Evolutionary conservation across 2,113 vertebrate genomes (phyloP).

Genomic region (Xenus cinereus): DNA sequence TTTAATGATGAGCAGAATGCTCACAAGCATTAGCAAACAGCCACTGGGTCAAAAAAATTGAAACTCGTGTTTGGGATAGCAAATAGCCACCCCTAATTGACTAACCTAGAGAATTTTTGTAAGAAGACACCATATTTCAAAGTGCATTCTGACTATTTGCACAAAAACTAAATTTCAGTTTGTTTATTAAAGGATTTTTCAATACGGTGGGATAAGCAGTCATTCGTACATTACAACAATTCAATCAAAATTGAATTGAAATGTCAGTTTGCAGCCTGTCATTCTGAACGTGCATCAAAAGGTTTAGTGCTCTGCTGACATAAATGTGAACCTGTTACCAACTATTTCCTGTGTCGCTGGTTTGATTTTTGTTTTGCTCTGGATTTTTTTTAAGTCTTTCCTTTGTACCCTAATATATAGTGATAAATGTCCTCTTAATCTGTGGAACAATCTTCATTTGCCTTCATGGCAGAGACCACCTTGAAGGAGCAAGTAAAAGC

Average conservation of each 20-base stretch:
- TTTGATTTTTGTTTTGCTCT: not conserved
- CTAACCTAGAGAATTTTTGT: not conserved
- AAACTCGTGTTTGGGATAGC: not conserved
- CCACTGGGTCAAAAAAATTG: not conserved
- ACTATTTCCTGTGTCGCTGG: not conserved
- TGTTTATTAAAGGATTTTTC: not conserved
- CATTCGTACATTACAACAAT: not conserved
- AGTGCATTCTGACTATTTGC: not conserved
- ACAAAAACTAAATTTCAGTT: not conserved
- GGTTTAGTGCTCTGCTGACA: conserved; percentile 9
- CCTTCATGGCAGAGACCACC: conserved; percentile 79
- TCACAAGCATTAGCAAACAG: not conserved
- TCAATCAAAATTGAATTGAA: not conserved
- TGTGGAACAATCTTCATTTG: conserved; percentile 84
- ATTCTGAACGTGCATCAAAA: not conserved
- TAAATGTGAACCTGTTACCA: not conserved
- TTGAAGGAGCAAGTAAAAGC: conserved; percentile 88
- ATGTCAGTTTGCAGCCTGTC: not conserved
- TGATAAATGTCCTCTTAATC: conserved; percentile 89
- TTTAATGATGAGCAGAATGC: not conserved
- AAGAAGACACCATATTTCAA: not conserved
- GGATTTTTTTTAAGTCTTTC: not conserved
- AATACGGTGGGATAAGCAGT: not conserved
- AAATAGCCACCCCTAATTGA: not conserved
- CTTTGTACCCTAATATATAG: conserved; percentile 59